Conservation (phyloP, 2,888 invertebrate genomes). For the Zhuqinia jingwanae region DNA sequence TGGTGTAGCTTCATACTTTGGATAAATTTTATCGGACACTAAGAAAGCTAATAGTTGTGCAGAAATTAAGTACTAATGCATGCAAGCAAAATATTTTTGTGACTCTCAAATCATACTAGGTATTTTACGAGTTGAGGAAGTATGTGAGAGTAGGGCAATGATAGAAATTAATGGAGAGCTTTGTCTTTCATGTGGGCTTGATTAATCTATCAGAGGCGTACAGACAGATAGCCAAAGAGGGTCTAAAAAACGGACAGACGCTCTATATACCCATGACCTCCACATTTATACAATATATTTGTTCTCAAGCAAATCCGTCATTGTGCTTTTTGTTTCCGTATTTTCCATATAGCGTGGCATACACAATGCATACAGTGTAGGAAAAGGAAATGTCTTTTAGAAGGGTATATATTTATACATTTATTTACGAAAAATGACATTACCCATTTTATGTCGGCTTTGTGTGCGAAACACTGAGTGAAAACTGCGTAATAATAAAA, state of each 20-base stretch:
- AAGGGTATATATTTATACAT: no score
- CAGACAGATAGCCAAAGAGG: conserved; percentile 19
- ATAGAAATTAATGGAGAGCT: conserved; percentile 64
- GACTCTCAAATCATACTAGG: no score
- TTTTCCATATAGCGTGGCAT: not conserved
- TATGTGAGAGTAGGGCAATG: conserved; percentile 45
- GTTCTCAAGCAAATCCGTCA: conserved; percentile 10
- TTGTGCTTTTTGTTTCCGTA: conserved; percentile 14
- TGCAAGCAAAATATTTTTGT: no score
- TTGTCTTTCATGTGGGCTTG: conserved; percentile 63
- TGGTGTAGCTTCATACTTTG: no score
- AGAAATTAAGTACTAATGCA: no score
- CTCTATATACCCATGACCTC: not conserved
- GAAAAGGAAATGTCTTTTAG: not conserved
- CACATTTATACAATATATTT: not conserved
- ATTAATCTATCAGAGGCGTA: conserved; percentile 68
- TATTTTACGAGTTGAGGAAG: not conserved
- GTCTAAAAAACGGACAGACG: conserved; percentile 2
- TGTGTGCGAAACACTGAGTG: no score
- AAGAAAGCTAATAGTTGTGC: no score
- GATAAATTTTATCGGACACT: no score
- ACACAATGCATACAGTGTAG: no score
- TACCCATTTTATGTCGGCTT: no score
- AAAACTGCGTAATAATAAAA: conserved; percentile 17
- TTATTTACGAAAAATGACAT: no score